A percentile compares a stretch with the other conserved stretches of the same genome.
Conservation (phyloP, 2,888 invertebrate genomes). For the Drosophila nr. fundita region DNA sequence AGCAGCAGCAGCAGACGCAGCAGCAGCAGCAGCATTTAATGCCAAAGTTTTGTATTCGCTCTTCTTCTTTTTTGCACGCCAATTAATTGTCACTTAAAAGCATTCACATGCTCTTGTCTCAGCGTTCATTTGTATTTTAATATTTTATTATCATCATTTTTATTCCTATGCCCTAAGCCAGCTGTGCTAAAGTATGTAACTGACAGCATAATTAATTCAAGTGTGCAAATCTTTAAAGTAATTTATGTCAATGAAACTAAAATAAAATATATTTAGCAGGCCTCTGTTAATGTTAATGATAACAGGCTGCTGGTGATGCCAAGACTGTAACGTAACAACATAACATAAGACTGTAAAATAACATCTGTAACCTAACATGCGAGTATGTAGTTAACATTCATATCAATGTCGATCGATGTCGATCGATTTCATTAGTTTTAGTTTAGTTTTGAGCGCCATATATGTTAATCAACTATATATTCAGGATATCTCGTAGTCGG, state of each 20-base stretch:
- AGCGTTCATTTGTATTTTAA: conserved; percentile 26
- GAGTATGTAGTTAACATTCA: too few species aligned
- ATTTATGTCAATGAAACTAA: too few species aligned
- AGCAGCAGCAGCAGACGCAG: conserved; percentile 32
- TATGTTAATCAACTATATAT: accelerated
- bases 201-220: neutral
- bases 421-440: too few species aligned
- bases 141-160: conserved; percentile 33
- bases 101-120: conserved; percentile 67
- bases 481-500: neutral
- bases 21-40: conserved; percentile 54
- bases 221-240: too few species aligned
- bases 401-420: too few species aligned
- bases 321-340: too few species aligned
- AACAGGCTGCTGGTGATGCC: too few species aligned
- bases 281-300: too few species aligned
- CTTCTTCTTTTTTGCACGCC: conserved; percentile 13
- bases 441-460: too few species aligned
- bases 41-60: conserved; percentile 51
- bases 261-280: too few species aligned
- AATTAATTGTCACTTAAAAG: conserved; percentile 79
- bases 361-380: too few species aligned
- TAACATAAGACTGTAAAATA: too few species aligned
- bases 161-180: neutral
- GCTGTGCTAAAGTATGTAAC: neutral